phyloP scores from a whole-genome alignment of 2,888 invertebrate species.

The Endotricha flammealis region DNA sequence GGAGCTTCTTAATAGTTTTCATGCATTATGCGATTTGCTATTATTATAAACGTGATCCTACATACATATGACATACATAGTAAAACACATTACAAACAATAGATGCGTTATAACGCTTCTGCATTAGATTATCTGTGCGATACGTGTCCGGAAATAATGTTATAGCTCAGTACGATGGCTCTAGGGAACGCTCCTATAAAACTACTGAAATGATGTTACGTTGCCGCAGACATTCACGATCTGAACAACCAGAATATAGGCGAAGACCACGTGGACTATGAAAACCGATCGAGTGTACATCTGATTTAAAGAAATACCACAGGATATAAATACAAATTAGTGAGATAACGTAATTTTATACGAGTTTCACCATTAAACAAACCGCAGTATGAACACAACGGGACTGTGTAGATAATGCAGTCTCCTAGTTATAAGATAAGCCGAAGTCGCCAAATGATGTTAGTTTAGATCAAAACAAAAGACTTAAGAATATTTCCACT shows the following conservation, averaged over 20 bases:
- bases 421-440: too few relatives aligned
- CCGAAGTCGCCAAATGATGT: too few relatives aligned
- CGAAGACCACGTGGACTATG: slow-evolving; percentile 19
- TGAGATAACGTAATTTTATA: too few relatives aligned
- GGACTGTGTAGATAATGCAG: not conserved
- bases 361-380: slow-evolving; percentile 3
- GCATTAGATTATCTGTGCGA: slow-evolving; percentile 68
- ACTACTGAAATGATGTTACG: slow-evolving; percentile 48
- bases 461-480: too few relatives aligned
- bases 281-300: too few relatives aligned
- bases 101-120: slow-evolving; percentile 67
- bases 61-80: too few relatives aligned
- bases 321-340: too few relatives aligned
- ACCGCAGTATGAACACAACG: slow-evolving; percentile 1
- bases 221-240: slow-evolving; percentile 23
- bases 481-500: slow-evolving; percentile 2
- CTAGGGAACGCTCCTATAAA: slow-evolving; percentile 42
- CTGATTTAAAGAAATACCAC: too few relatives aligned
- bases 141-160: slow-evolving; percentile 74
- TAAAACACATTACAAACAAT: slow-evolving; percentile 55
- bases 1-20: not conserved
- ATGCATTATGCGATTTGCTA: slow-evolving; percentile 1
- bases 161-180: slow-evolving; percentile 41
- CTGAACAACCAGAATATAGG: slow-evolving; percentile 12
- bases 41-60: slow-evolving; percentile 39